Base-by-base conservation (phyloP, 2,888 invertebrate genomes). In the Cataglyphis altisquamis region DNA sequence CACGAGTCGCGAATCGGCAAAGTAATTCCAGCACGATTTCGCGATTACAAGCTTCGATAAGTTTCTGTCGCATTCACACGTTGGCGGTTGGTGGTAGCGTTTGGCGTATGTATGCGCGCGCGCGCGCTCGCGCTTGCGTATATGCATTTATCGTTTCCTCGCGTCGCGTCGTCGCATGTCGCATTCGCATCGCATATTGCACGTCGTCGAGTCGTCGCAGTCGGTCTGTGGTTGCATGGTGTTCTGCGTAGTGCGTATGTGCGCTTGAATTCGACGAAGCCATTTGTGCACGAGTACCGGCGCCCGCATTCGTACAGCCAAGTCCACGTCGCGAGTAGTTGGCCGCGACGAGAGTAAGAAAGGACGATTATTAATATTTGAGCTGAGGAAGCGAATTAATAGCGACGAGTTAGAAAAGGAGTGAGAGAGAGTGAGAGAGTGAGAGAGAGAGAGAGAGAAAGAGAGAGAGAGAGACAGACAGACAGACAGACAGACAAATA, bases 151-250 rank as follows among this genome's bases (percentile, higher is more conserved):
- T 48, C 45, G 74, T 63, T 67, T 45, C 60, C 15, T 29, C 32
- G 41, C 25, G 29, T 45, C 57, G 68, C 32, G 36, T 36, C 36
- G 36, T 36, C 36, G 36, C 0, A 36, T 36, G 36, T 36, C 36
- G 36, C 36, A 36, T 36, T 29, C 29, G 29, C 29, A 36, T 36
- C 36, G 36, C 36, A 36, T 36, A 2, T 29, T 2, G 36, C 36
- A 6, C 0, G 36, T 36, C 36, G 36, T 6, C 36, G 36, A 36
- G 41, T 25, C 32, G 29, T 45, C 41, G 68, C 32, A 15, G 57
- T 62, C 83, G 73, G 45, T 62, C 52, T 21, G 25, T 52, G 75
- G 45, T 86, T 86, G 21, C 62, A 89, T 88, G 89, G 86, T 85
- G 88, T 89, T 82, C 66, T 32, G 52, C 62, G 83, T 62, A 45